These are phyloP conservation scores for Allophyes oxyacanthae DNA, from an alignment of 2,888 invertebrate genomes.

Conservation along the genomic window DNA sequence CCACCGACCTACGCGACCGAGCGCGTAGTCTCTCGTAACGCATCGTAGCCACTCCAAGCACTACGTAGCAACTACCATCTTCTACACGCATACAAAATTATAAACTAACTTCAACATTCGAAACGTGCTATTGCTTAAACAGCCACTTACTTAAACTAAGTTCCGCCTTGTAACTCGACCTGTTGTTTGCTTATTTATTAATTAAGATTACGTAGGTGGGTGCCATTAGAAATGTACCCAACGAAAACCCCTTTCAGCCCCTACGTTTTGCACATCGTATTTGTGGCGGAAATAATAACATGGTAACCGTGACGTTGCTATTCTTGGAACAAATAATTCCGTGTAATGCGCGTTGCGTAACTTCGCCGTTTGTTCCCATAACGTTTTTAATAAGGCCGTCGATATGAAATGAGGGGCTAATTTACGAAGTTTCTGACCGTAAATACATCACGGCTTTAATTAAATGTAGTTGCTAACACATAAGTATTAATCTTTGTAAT, in stretches of 20 bases:
- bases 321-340: constrained; percentile 59
- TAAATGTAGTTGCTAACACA: constrained; percentile 24
- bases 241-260: constrained; percentile 60
- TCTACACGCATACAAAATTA: constrained; percentile 25
- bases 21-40: constrained; percentile 41
- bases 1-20: constrained; percentile 39
- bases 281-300: constrained; percentile 58
- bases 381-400: constrained; percentile 46
- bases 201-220: constrained; percentile 72
- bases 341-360: constrained; percentile 56
- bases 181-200: constrained; percentile 81
- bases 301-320: constrained; percentile 58
- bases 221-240: constrained; percentile 65
- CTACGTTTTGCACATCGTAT: constrained; percentile 59
- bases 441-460: constrained; percentile 41
- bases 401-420: constrained; percentile 30
- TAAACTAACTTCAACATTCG: constrained; percentile 74
- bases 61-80: constrained; percentile 23
- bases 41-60: constrained; percentile 21
- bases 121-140: constrained; percentile 86
- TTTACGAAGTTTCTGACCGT: constrained; percentile 29
- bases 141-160: constrained; percentile 79
- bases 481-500: constrained; percentile 17
- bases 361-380: constrained; percentile 33
- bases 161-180: constrained; percentile 68